phyloP scores from a whole-genome alignment of 2,888 invertebrate species.

The Aricia artaxerxes region DNA sequence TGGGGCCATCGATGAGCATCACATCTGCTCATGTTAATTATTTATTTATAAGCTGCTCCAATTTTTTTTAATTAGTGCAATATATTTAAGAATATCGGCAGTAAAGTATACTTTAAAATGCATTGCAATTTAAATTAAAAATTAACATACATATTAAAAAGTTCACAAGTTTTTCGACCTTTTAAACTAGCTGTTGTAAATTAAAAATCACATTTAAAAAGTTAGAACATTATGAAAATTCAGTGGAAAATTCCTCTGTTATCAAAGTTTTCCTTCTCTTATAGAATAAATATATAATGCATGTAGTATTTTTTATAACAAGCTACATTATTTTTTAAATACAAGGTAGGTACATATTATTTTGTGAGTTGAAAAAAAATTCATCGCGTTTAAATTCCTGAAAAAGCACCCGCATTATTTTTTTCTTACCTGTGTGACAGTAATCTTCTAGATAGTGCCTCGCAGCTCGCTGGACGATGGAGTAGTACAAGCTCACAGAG shows the following conservation, averaged over 20 bases:
- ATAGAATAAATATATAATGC: background rate
- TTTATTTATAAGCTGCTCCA: too few species aligned
- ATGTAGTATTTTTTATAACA: background rate
- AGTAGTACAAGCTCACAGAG: slow-evolving; percentile 85
- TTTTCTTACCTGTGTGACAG: slow-evolving; percentile 82
- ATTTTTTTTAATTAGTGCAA: too few species aligned
- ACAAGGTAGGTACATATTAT: too few species aligned
- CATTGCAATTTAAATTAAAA: background rate
- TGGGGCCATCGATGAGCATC: too few species aligned
- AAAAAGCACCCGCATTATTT: background rate
- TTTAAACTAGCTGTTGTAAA: background rate
- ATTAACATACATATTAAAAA: background rate
- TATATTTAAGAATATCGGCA: too few species aligned
- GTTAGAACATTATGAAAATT: background rate
- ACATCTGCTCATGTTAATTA: too few species aligned
- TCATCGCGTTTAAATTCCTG: background rate
- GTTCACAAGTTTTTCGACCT: background rate
- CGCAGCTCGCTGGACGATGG: slow-evolving; percentile 84
- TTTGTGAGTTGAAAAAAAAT: background rate
- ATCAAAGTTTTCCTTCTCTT: background rate
- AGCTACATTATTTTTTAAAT: too few species aligned
- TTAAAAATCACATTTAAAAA: background rate
- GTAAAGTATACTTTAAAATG: background rate
- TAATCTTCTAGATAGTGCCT: slow-evolving; percentile 85
- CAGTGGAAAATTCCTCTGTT: background rate